Conservation (phyloP, 2,113 vertebrate species). For the Odontesthes bonariensis region DNA sequence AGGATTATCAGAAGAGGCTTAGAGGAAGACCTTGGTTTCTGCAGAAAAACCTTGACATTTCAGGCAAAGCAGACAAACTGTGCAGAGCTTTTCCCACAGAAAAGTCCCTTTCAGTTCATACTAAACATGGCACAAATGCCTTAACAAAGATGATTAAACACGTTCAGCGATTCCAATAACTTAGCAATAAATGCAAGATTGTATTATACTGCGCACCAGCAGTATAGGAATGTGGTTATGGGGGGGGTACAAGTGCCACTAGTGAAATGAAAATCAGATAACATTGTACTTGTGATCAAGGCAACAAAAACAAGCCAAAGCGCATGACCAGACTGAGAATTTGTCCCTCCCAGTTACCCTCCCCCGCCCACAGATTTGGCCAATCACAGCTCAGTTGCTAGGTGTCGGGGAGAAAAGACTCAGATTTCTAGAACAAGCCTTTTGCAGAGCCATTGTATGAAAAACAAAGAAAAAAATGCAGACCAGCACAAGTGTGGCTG, state of each 20-base stretch:
- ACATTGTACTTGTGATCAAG: slow-evolving; percentile 67
- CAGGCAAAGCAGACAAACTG: too few species aligned
- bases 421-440: slow-evolving; percentile 68
- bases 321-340: slow-evolving; percentile 59
- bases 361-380: slow-evolving; percentile 62
- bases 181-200: neutral
- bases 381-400: slow-evolving; percentile 85
- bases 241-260: slow-evolving; percentile 9
- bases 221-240: slow-evolving; percentile 37
- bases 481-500: slow-evolving; percentile 48
- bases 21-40: slow-evolving; percentile 13
- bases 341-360: slow-evolving; percentile 51
- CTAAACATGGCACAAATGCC: neutral
- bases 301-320: slow-evolving; percentile 72
- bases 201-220: slow-evolving; percentile 32
- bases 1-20: slow-evolving; percentile 54
- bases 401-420: slow-evolving; percentile 49
- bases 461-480: slow-evolving; percentile 65
- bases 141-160: neutral
- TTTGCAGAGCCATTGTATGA: slow-evolving; percentile 67
- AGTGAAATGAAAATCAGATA: slow-evolving; percentile 66
- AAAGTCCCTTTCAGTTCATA: neutral
- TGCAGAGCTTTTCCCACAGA: too few species aligned
- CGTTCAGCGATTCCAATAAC: neutral
- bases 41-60: slow-evolving; percentile 11